Conservation (phyloP, 1,140 invertebrate genomes). For the Cheumatopsyche charites region DNA sequence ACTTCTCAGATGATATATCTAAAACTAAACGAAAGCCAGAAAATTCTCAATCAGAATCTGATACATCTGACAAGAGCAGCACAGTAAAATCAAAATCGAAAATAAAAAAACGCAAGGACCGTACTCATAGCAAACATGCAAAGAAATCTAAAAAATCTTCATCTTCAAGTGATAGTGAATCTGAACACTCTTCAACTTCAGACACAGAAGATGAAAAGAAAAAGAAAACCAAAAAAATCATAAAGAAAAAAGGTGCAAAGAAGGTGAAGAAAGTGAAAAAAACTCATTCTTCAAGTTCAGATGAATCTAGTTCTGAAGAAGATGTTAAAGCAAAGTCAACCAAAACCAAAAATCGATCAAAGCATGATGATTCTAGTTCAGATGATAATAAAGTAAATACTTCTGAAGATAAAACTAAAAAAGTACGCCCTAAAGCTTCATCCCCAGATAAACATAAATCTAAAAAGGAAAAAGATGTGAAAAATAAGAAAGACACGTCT, state of each 20-base stretch:
- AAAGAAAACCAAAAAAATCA: conserved; percentile 63
- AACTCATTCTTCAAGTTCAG: conserved; percentile 61
- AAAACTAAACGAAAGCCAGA: conserved; percentile 54
- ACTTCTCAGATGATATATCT: conserved; percentile 13
- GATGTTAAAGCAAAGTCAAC: conserved; percentile 61
- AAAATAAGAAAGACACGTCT: conserved; percentile 32
- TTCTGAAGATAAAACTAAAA: conserved; percentile 53
- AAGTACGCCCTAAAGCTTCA: conserved; percentile 57
- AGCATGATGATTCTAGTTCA: conserved; percentile 45
- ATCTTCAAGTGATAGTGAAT: conserved; percentile 64
- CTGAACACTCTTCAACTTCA: conserved; percentile 66
- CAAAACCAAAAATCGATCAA: conserved; percentile 57
- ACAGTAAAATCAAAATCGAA: conserved; percentile 58
- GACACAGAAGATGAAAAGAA: conserved; percentile 68
- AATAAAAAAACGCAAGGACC: conserved; percentile 60
- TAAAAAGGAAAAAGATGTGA: conserved; percentile 37
- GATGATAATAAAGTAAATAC: conserved; percentile 35
- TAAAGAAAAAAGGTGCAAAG: conserved; percentile 59
- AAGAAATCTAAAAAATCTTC: conserved; percentile 62
- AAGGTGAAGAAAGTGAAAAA: conserved; percentile 58
- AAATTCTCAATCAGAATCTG: conserved; percentile 56
- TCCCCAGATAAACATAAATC: conserved; percentile 52
- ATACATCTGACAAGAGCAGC: conserved; percentile 58
- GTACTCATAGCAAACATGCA: conserved; percentile 57
- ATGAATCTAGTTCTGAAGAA: conserved; percentile 68